Evolutionary conservation across 2,888 invertebrate genomes (phyloP).

Genomic region (Onchidella celtica): DNA sequence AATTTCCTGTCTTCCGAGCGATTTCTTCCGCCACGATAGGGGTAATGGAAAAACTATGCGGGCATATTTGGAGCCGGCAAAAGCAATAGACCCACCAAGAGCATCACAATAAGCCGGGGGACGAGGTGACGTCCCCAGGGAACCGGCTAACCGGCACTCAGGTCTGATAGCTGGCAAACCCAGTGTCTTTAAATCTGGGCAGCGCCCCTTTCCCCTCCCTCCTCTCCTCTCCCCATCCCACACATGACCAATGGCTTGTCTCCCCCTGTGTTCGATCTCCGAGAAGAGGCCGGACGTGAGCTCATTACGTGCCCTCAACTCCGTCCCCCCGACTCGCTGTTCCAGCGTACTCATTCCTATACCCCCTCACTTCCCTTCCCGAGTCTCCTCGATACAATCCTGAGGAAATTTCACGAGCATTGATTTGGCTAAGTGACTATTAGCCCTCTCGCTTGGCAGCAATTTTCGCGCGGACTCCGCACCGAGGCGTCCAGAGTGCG

Average conservation of each 20-base stretch:
- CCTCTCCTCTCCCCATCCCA: too few species aligned
- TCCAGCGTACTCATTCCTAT: conserved; percentile 21
- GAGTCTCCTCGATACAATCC: conserved; percentile 37
- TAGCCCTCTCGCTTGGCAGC: conserved; percentile 57
- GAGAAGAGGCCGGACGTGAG: conserved; percentile 3
- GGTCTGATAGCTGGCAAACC: conserved; percentile 11
- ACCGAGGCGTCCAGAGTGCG: conserved; percentile 51
- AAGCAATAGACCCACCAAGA: conserved; percentile 43
- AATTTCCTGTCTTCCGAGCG: conserved; percentile 54
- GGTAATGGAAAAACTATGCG: conserved; percentile 54
- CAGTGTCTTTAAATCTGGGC: conserved; percentile 25
- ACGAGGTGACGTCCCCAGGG: conserved; percentile 32
- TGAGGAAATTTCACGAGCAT: conserved; percentile 56
- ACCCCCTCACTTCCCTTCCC: conserved; percentile 31
- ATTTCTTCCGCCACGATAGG: conserved; percentile 50
- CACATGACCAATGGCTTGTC: conserved; percentile 37
- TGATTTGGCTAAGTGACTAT: conserved; percentile 61
- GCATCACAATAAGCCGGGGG: conserved; percentile 28
- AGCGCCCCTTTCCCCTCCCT: too few species aligned
- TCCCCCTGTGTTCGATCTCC: conserved; percentile 2
- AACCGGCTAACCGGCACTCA: not conserved
- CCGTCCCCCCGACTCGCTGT: not conserved
- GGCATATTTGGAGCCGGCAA: conserved; percentile 43
- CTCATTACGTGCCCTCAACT: conserved; percentile 11
- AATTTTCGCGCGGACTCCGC: conserved; percentile 58